Conservation (phyloP, 2,113 vertebrate genomes). For the Macaca fascicularis region T2T-MFA8v1.1 NC_088377.1:57976001-57976500, state of each 20-base stretch:
- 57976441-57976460: neutral
- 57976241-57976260: neutral
- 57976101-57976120: neutral
- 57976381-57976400: neutral
- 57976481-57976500: conserved; percentile 52
- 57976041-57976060: neutral
- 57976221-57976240: neutral
- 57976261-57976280: neutral
- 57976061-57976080: neutral
- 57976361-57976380: conserved; percentile 44
- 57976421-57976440: neutral
- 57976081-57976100: neutral
- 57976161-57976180: neutral
- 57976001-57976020: neutral
- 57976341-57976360: neutral
- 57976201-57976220: neutral
- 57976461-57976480: conserved; percentile 55
- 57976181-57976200: neutral
- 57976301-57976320: neutral
- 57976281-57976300: neutral
- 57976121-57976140: neutral
- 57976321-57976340: neutral
- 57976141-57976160: neutral
- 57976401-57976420: neutral
- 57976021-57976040: neutral